Evolutionary conservation across 2,888 invertebrate genomes (phyloP), one percentile per base, ranked within the genome.

Genomic region (Magallana nippona): DNA sequence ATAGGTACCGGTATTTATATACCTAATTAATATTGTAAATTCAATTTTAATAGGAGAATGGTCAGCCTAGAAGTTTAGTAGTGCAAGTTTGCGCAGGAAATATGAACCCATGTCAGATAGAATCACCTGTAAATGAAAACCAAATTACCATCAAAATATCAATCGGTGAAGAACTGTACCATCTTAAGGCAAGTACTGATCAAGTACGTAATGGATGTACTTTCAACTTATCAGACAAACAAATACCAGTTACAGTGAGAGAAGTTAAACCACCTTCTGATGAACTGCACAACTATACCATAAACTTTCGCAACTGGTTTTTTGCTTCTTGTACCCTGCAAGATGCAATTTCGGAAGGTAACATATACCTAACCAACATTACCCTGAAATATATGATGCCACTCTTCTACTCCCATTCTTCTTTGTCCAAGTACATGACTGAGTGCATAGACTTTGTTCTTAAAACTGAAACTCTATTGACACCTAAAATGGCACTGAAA

Each of bases 401-500:
- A 13, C 44, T 57, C n/a, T 82, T 71, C 55, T 77, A 27, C 71
- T 55, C 62, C 22, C 71, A 32, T 78, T 62, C 55, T 44, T 56
- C 2, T 55, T 44, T 62, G 22, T 81, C 82, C n/a, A 82, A 77
- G 56, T 86, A 86, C 55, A 19, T 84, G 56, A 58, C 27, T 8
- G 83, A 86, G 62, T 86, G 84, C 60, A 84, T 86, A n/a, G 84
- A 86, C 63, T 84, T 63, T 58, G 80, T 86, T 57, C 62, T 86
- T 1, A 86, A 86, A 79, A 86, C 84, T 19, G 84, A 86, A 55
- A 8, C 57, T n/a, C 22, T 79, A 10, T 15, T 86, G 10, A 56
- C 84, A 63, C 78, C 82, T 44, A 81, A 79, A 57, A 8, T 81
- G 27, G 22, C 84, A n/a, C 2, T 84, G 17, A 17, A 83, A 71